Conservation (phyloP, 2,888 invertebrate species). For the Boloria selene region DNA sequence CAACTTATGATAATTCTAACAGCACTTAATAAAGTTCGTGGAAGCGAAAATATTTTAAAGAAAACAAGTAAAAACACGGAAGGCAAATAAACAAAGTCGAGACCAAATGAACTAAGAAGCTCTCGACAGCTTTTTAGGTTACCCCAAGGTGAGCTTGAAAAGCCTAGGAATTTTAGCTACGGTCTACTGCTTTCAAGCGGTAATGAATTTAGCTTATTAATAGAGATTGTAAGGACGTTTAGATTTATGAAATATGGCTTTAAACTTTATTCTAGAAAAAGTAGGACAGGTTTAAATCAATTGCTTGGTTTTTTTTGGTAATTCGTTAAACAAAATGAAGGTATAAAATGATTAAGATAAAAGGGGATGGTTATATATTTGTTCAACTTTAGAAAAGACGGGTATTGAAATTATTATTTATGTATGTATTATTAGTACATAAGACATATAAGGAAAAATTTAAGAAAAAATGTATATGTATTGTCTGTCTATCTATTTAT, state of each 20-base stretch:
- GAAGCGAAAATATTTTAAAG: constrained; percentile 9
- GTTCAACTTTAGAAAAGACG: too few species aligned
- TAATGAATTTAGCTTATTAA: constrained; percentile 16
- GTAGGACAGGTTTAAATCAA: too few species aligned
- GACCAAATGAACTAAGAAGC: constrained; percentile 29
- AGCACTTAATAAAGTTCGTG: constrained; percentile 5
- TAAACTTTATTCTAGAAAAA: neutral
- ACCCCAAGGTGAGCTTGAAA: constrained; percentile 21
- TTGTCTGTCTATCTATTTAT: too few species aligned
- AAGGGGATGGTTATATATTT: too few species aligned
- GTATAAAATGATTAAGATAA: too few species aligned
- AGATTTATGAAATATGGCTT: constrained; percentile 3
- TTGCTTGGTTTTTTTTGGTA: too few species aligned
- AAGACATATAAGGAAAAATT: too few species aligned
- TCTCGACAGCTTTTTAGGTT: constrained; percentile 23
- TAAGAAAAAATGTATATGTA: too few species aligned
- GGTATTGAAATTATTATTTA: too few species aligned
- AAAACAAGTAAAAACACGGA: constrained; percentile 11
- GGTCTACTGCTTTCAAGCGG: constrained; percentile 5
- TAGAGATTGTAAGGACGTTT: constrained; percentile 4
- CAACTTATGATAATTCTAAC: neutral
- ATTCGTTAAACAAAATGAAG: too few species aligned
- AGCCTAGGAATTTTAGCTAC: constrained; percentile 10
- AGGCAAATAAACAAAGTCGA: constrained; percentile 26
- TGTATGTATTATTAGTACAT: too few species aligned